Base-by-base conservation (phyloP, 2,797 vertebrate species). In the Hybognathus amarus region DNA sequence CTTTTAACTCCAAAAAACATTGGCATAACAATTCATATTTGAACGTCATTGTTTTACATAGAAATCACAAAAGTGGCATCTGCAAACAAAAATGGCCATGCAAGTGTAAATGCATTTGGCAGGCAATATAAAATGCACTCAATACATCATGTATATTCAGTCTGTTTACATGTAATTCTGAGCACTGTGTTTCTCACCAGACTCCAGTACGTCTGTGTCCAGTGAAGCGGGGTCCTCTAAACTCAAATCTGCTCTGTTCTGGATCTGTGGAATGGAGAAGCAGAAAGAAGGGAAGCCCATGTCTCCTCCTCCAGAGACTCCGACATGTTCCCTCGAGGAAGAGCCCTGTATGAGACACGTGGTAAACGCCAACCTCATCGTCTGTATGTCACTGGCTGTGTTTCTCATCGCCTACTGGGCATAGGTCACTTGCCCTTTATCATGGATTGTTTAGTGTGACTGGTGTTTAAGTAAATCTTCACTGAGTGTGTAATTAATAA, bases 381-480 rank as follows among this genome's bases (percentile, higher is more conserved):
- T 98, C 4, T 97, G 96, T 9, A n/a, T 96, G 2, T 92, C 94
- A 0, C 93, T 94, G 0, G 92, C 94, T 0, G 6, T 94, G 79
- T 99, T 99, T 30, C 94, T 99, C 77, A 95, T 96, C 88, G 96
- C 94, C 0, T 98, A 96, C 93, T 99, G 98, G 47, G 97, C 93
- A 22, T 68, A 81, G 30, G 30, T 2, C 52, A 42, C 52, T 5
- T 15, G n/a, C 11, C 20, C 20, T 69, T 30, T 7, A 30, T 70
- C 27, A 80, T 70, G 66, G 36, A 66, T 47, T 77, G 94, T 94
- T 18, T 70, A 79, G 10, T 40, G 30, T 74, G 70, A 52, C 47
- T 52, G 70, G 18, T 13, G 9, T 15, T 7, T 56, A 64, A 10
- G 24, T 20, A 17, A 42, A 54, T 13, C 50, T 42, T 54, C n/a